phyloP scores from a whole-genome alignment of 2,113 vertebrate genomes.

The Pelecanus crispus region DNA sequence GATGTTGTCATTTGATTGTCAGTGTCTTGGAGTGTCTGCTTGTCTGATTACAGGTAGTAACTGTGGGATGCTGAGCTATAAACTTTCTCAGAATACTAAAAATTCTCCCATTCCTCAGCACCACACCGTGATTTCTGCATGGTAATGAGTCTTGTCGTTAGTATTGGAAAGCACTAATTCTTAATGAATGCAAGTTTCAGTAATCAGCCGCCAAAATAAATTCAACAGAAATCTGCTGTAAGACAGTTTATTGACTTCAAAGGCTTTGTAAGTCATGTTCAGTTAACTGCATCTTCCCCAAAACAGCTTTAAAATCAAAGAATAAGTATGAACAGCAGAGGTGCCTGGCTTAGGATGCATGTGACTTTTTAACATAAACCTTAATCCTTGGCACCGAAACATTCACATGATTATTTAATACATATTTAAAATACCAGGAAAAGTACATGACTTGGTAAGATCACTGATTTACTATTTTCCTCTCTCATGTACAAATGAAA shows the following conservation, averaged over 20 bases:
- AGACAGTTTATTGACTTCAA: background rate
- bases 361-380: conserved; percentile 27
- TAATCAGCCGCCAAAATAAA: background rate
- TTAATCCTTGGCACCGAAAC: background rate
- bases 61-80: background rate
- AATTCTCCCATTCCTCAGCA: background rate
- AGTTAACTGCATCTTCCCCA: background rate
- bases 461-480: background rate
- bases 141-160: background rate
- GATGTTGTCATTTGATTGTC: background rate
- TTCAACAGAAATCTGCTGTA: background rate
- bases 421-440: conserved; percentile 50
- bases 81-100: background rate
- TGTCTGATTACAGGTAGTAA: background rate
- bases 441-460: background rate
- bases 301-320: background rate
- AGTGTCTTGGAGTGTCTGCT: background rate
- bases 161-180: background rate
- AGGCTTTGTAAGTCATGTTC: background rate
- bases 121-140: rapidly evolving
- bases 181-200: background rate
- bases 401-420: conserved; percentile 48
- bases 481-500: background rate
- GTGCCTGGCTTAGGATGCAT: background rate
- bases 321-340: background rate